Conservation (phyloP, 2,888 invertebrate species). For the Druceiella hillmani region DNA sequence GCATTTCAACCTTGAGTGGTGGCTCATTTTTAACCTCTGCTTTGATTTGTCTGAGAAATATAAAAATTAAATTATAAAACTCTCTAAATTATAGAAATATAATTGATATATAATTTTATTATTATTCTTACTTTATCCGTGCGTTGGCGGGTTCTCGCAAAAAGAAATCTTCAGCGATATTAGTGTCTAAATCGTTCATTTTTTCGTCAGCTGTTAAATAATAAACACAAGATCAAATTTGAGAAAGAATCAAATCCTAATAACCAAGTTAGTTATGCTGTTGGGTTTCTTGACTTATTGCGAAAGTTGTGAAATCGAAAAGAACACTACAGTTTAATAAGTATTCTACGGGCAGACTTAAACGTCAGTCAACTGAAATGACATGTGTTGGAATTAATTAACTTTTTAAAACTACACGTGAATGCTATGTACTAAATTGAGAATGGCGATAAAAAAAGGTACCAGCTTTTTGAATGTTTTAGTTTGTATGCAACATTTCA, state of each 20-base stretch:
- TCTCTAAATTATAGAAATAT: neutral
- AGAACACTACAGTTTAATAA: too few relatives aligned
- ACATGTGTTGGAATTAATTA: too few relatives aligned
- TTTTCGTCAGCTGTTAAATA: slow-evolving; percentile 14
- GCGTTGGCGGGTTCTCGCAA: slow-evolving; percentile 56
- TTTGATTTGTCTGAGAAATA: slow-evolving; percentile 35
- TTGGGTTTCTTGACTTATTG: too few relatives aligned
- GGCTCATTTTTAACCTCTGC: slow-evolving; percentile 42
- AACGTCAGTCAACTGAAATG: too few relatives aligned
- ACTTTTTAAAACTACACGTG: too few relatives aligned
- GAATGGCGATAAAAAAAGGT: too few relatives aligned
- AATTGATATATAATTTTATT: slow-evolving; percentile 3
- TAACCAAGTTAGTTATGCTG: slow-evolving; percentile 4
- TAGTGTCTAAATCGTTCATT: slow-evolving; percentile 55
- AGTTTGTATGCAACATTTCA: too few relatives aligned
- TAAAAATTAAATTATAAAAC: slow-evolving; percentile 3
- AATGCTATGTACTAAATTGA: too few relatives aligned
- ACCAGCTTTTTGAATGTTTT: too few relatives aligned
- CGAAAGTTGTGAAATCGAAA: too few relatives aligned
- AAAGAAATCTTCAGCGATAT: slow-evolving; percentile 59
- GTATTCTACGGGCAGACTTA: too few relatives aligned
- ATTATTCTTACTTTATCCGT: slow-evolving; percentile 48
- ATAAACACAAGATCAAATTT: too few relatives aligned
- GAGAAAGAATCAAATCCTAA: neutral
- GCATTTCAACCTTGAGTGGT: slow-evolving; percentile 67